Base-by-base conservation (phyloP, 2,113 vertebrate genomes). In the Corapipo altera region DNA sequence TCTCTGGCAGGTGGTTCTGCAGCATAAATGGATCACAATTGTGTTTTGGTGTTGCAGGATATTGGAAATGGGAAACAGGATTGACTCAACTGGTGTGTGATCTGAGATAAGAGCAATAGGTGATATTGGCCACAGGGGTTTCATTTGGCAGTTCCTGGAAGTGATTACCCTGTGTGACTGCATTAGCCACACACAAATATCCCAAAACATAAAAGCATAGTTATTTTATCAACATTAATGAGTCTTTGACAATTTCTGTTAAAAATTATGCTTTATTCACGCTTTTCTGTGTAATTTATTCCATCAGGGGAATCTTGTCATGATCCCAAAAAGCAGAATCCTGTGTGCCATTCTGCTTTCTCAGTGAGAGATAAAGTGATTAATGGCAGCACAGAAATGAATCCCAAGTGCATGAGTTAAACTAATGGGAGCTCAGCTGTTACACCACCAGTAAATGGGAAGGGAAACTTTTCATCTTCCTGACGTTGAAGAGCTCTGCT, bases 341-440 rank as follows among this genome's bases (percentile, higher is more conserved):
- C 37, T 62, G 8, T 61, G 67, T 69, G n/a, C 16, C 41, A 70
- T 70, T 74, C 73, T 89, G 59, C 57, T 62, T 20, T 73, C 61
- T 72, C 71, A 49, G 33, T 20, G 55, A 79, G 64, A 83, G 85
- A 55, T 62, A 15, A 77, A 80, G 85, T 91, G 95, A 90, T 96
- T 93, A 96, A 96, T 59, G 59, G 39, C 27, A 83, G 75, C 62
- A 67, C 89, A 59, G 71, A 55, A 91, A 85, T 32, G 33, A 93
- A 77, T 73, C 67, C 85, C 1, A 2, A 67, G 79, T 90, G 59
- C 55, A 32, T 48, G 59, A 85, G 75, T 73, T 77, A 80, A 79
- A 88, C n/a, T 93, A 66, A 83, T 80, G 82, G 88, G 39, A 88
- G 67, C 79, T 95, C 85, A 94, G 89, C 85, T 95, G 71, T 83